Evolutionary conservation across 2,797 vertebrate species (phyloP), one percentile per base, ranked within the genome.

Genomic region (Sebastes variabilis): DNA sequence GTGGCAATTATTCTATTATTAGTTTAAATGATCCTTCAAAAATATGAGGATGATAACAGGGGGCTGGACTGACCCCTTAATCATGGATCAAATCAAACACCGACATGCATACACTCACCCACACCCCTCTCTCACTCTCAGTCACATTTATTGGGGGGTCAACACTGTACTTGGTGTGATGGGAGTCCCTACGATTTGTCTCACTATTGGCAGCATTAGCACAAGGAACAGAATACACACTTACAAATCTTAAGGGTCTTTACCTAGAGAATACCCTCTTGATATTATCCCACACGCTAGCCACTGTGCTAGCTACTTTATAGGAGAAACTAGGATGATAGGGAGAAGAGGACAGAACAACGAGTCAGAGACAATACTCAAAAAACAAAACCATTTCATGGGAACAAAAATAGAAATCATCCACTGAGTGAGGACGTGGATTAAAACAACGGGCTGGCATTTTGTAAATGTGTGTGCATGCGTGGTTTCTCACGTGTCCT

Each of bases 211-310:
- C 83, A 93, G 86, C 87, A 94, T 90, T 90, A 85, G 90, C 89
- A 95, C 93, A 94, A 93, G 86, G 89, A 89, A 94, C 90, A 94
- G 82, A 92, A 92, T 91, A 93, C 90, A 95, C 88, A 95, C 90
- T 92, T 73, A 92, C 88, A 93, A 93, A 94, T 92, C 91, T 94
- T 90, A 92, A 93, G 90, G 85, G 91, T 91, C 86, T 96, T 98
- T 98, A 98, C 97, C 97, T 99, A 98, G 96, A 96, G 96, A 99
- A 98, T 95, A 98, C 90, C 95, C 92, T 97, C 97, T 97, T 98
- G 97, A 98, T 94, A 94, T 96, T 97, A 97, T 97, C 95, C 98
- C 97, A 99, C 94, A 98, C 94, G 96, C 97, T 98, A 97, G 97
- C 96, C 93, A 98, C 96, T 95, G 97, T 96, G 96, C 96, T 96